Percentiles rank a stretch among this genome's conserved stretches.
These are phyloP conservation scores for Suricata suricatta DNA, from an alignment of 2,113 vertebrate species.

Conservation along the genomic window DNA sequence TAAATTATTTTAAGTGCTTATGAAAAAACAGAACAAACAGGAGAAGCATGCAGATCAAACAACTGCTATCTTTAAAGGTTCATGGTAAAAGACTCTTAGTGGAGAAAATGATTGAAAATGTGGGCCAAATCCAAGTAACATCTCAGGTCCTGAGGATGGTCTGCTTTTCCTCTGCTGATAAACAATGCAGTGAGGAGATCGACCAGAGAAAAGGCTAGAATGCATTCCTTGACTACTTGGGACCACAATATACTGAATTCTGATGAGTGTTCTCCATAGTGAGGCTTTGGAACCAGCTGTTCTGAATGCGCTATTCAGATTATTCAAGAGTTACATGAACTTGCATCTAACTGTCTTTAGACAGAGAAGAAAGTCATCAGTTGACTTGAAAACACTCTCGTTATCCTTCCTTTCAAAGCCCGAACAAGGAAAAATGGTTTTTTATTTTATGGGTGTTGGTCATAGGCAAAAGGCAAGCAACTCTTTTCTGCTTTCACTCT, in stretches of 20 bases:
- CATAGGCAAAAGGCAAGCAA: conserved; percentile 3
- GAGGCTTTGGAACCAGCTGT: conserved; percentile 5
- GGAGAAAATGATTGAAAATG: conserved; percentile 2
- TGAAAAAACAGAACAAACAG: background rate
- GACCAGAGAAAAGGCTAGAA: background rate
- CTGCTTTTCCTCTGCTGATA: background rate
- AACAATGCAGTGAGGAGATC: background rate
- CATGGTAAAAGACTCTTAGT: background rate
- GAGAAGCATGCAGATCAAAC: background rate
- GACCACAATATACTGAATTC: background rate
- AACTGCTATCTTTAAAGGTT: background rate
- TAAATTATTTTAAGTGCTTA: conserved; percentile 33
- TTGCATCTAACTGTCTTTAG: background rate
- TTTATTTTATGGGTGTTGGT: background rate
- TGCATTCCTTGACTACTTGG: background rate
- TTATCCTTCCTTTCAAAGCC: background rate
- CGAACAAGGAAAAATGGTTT: background rate
- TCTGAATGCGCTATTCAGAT: background rate
- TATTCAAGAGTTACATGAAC: background rate
- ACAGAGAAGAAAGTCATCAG: background rate
- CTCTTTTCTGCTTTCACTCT: conserved; percentile 22
- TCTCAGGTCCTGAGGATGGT: background rate
- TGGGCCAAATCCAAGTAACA: conserved; percentile 6
- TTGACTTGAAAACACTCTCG: background rate
- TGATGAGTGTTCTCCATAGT: background rate